Conservation (phyloP, 2,113 vertebrate species). For the Brienomyrus longianalis region DNA sequence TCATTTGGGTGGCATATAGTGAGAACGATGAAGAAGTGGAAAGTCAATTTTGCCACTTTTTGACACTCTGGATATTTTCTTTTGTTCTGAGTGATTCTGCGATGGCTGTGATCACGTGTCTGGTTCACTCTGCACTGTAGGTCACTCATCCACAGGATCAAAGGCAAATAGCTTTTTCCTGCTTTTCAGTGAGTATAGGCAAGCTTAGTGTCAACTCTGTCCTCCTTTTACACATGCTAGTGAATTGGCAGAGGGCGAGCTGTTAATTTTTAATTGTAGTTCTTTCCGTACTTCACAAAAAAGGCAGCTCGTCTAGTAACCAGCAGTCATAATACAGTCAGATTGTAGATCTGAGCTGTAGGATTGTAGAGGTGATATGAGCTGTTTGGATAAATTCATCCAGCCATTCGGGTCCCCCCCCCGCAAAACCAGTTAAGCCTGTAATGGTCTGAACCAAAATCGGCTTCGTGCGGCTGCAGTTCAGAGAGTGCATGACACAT, state of each 20-base stretch:
- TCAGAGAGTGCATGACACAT: neutral
- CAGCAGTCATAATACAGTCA: neutral
- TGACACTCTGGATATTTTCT: neutral
- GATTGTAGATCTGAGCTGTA: neutral
- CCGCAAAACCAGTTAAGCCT: neutral
- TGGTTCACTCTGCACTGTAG: neutral
- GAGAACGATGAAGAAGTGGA: neutral
- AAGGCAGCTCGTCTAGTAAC: neutral
- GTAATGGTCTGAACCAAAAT: neutral
- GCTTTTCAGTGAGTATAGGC: neutral
- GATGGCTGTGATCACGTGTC: neutral
- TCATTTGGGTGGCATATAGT: neutral
- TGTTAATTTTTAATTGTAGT: neutral
- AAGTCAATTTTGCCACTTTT: neutral
- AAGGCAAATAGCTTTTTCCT: neutral
- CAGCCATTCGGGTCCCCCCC: neutral
- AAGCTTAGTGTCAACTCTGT: neutral
- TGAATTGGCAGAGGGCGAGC: neutral
- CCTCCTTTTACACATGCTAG: neutral
- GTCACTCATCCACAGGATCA: neutral
- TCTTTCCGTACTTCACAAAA: neutral
- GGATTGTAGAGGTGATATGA: neutral
- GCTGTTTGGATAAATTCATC: neutral
- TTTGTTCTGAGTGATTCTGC: neutral
- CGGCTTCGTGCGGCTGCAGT: neutral